phyloP scores from a whole-genome alignment of 2,797 vertebrate species.

The Acipenser oxyrinchus region DNA sequence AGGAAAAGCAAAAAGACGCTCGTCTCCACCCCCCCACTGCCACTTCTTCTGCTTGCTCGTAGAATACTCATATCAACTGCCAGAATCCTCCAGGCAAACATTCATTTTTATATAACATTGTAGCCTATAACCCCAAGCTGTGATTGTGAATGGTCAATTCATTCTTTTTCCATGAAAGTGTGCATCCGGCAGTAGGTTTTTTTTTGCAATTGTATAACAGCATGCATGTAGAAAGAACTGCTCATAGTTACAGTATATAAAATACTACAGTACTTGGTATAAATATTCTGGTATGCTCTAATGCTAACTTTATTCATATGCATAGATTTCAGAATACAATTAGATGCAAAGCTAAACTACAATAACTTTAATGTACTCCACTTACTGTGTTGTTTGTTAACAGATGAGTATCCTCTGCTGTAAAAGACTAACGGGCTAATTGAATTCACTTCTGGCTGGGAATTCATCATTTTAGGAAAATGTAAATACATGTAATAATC shows the following conservation, averaged over 20 bases:
- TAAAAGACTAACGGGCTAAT: no score
- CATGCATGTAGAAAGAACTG: constrained; percentile 12
- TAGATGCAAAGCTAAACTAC: no score
- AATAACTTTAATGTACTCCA: no score
- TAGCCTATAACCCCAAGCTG: constrained; percentile 12
- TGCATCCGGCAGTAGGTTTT: constrained; percentile 10
- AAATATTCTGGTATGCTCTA: constrained; percentile 10
- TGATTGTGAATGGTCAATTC: constrained; percentile 6
- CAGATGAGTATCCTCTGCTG: no score
- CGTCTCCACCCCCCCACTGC: background rate
- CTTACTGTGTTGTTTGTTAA: no score
- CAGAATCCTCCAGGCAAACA: constrained; percentile 4
- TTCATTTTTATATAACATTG: constrained; percentile 14
- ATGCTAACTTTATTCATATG: background rate
- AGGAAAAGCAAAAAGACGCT: constrained; percentile 17
- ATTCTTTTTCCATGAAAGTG: constrained; percentile 11
- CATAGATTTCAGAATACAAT: no score
- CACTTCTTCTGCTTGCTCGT: constrained; percentile 5
- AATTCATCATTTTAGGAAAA: no score
- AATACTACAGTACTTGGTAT: constrained; percentile 25
- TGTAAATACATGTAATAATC: no score
- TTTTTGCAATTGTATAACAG: constrained; percentile 7
- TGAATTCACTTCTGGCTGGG: no score
- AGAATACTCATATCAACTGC: constrained; percentile 17
- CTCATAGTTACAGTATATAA: background rate